Evolutionary conservation across 2,888 invertebrate species (phyloP).

Genomic region (Eubasilissa splendida): DNA sequence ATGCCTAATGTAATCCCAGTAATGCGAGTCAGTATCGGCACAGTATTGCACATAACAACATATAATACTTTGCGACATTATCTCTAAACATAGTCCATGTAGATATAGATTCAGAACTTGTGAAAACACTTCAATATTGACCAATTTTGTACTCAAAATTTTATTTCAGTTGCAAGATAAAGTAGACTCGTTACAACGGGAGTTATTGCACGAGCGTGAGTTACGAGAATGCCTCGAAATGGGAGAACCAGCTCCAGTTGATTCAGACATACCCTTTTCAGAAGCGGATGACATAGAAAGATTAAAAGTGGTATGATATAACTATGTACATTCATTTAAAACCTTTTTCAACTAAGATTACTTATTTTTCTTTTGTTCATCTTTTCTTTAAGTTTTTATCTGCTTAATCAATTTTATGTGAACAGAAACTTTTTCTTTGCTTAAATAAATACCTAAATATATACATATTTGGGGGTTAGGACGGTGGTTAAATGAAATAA

Average conservation of each 20-base stretch:
- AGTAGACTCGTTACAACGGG: slow-evolving; percentile 69
- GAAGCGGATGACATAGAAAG: slow-evolving; percentile 66
- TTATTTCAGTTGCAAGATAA: slow-evolving; percentile 70
- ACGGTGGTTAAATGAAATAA: no score
- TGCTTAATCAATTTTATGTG: not conserved
- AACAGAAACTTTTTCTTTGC: not conserved
- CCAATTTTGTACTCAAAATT: no score
- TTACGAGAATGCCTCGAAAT: slow-evolving; percentile 61
- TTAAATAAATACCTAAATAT: not conserved
- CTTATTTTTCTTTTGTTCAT: not conserved
- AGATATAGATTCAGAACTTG: no score
- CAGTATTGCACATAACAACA: no score
- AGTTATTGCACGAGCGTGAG: slow-evolving; percentile 64
- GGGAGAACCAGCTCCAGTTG: not conserved
- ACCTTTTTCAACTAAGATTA: no score
- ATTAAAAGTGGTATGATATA: slow-evolving; percentile 64
- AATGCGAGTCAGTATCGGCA: no score
- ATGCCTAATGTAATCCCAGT: no score
- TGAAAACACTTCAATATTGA: no score
- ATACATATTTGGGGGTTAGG: not conserved
- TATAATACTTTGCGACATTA: no score
- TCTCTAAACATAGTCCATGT: no score
- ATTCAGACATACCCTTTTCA: slow-evolving; percentile 58
- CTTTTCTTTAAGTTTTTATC: not conserved
- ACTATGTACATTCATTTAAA: no score